Evolutionary conservation across 2,113 vertebrate species (phyloP), one percentile per base, ranked within the genome.

Genomic region (Ptilonorhynchus violaceus): DNA sequence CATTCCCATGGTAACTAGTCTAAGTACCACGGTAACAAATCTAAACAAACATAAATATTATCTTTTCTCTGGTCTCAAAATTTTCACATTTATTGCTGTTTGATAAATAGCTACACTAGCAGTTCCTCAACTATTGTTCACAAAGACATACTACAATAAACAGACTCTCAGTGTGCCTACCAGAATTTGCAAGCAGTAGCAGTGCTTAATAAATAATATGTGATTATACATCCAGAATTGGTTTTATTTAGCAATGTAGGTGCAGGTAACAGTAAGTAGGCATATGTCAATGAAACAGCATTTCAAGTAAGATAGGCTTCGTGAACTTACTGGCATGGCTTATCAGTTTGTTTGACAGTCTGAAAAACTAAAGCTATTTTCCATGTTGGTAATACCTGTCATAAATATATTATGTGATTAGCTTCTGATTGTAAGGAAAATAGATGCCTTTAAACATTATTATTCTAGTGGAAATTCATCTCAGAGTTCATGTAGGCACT

Each of bases 11-110:
- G 93, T 82, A 94, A 96, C 92, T 85, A 81, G 42, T 66, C 39
- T 52, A 82, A 82, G 69, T 60, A 91, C 93, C 91, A 86, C 89
- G 60, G 93, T 63, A 93, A 94, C 93, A 92, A 92, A 91, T 21
- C 41, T 84, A 96, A 95, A 89, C 63, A 97, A 93, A 93, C 52
- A 77, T 59, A 92, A 94, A 87, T 75, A 93, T 74, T 88, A 64
- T 66, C 49, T 78, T 80, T 58, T 18, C 41, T 52, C 55, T 93
- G 52, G 80, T 92, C 49, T 76, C 60, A 35, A 78, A 67, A 52
- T 84, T 74, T 88, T 83, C 70, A 56, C 28, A 44, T 90, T 88
- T 67, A 93, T 93, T 47, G 27, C 11, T 80, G 39, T 88, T 55
- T 74, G 93, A 91, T 46, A 91, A 92, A 90, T 27, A 89, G 69